Evolutionary conservation across 2,797 vertebrate genomes (phyloP).

Genomic region (Sciurus vulgaris): DNA sequence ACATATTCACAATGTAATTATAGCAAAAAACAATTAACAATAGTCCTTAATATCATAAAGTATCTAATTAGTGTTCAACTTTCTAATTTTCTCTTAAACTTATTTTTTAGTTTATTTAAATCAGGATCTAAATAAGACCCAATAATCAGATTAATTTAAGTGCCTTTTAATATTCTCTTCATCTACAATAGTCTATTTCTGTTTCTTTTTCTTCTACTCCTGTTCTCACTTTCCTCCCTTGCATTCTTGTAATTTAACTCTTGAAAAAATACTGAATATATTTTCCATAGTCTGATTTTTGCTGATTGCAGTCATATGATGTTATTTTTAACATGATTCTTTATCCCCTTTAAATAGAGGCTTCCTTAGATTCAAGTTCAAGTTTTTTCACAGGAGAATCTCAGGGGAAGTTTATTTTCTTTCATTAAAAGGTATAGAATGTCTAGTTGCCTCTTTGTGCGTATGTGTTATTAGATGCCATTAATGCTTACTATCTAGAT

Average conservation of each 20-base stretch:
- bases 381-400: neutral
- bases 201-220: neutral
- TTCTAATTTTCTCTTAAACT: neutral
- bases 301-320: neutral
- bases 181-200: neutral
- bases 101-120: neutral
- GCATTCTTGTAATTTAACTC: neutral
- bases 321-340: neutral
- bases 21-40: neutral
- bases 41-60: neutral
- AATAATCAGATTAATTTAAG: neutral
- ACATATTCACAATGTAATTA: neutral
- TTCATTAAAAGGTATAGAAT: neutral
- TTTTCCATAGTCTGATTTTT: neutral
- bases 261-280: neutral
- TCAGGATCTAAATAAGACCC: neutral
- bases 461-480: neutral
- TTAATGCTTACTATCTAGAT: neutral
- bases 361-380: neutral
- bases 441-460: neutral
- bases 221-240: neutral
- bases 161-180: neutral
- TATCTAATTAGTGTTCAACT: neutral
- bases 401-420: neutral
- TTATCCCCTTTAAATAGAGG: neutral